Evolutionary conservation across 1,140 invertebrate genomes (phyloP), one percentile per base, ranked within the genome.

Genomic region (Tetranychus urticae): DNA sequence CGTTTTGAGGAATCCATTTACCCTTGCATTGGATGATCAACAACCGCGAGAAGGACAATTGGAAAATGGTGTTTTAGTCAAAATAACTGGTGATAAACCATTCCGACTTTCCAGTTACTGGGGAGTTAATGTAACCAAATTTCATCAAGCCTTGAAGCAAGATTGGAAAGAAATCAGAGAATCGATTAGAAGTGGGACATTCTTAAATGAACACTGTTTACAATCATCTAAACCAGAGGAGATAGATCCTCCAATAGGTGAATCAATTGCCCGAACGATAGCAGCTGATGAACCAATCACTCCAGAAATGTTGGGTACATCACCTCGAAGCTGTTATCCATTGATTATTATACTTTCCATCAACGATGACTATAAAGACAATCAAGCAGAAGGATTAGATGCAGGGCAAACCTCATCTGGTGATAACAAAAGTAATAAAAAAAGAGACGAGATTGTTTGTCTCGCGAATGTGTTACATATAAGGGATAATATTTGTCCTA

Each of bases 391-490:
- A 23, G n/a, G 50, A 52, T n/a, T 14, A 39, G 39, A 6, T 42
- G 39, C 39, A 42, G 10, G 10, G 5, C 39, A 42, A 42, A 42
- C 39, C 39, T 42, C 39, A 42, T 6, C 5, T 5, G 23, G 33
- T 8, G 13, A 35, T n/a, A 7, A 33, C 10, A 62, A 62, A 14
- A 46, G 56, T 23, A 42, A 39, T 1, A 52, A 63, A 36, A 10
- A 42, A 56, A 57, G 55, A 45, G 50, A 59, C 23, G 58, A 63
- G 34, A 31, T 63, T 5, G 31, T 62, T 50, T 56, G 47, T 37
- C 69, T 85, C 61, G 79, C 85, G 66, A 84, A 80, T 66, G 81
- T 85, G n/a, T 78, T 86, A 10, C 83, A 85, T 68, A 83, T 86
- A 63, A 80, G 80, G 66, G 83, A 85, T 72, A 77, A 79, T 23